Base-by-base conservation (phyloP, 2,888 invertebrate genomes). In the Papilio protenor region DNA sequence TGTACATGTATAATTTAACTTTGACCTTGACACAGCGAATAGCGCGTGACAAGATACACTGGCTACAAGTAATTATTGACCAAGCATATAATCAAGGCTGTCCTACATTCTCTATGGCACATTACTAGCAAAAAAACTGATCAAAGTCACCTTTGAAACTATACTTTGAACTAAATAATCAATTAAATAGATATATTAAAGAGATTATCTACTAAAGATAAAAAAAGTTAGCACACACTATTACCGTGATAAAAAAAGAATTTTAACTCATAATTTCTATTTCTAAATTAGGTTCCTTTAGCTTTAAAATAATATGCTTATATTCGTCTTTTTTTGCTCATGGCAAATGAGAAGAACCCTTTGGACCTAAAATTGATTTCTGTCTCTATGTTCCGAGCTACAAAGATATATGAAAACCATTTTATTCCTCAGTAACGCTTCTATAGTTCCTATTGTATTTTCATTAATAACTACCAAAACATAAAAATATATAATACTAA, bases 101-200 rank as follows among this genome's bases (percentile, higher is more conserved):
- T n/a, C 66, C 66, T 21, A 45, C 66, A 40, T 40, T 66, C 66
- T 69, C 66, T 69, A n/a, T 40, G 66, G 66, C n/a, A 33, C 16
- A 3, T 23, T 12, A 27, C 61, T 5, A 16, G 61, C 61, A 61
- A 61, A n/a, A 55, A 6, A 12, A 59, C 2, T 23, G 57, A 10
- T 57, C 21, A 55, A n/a, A 55, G n/a, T 55, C n/a, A 55, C n/a
- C 55, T 55, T 55, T 21, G n/a, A 55, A 1, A n/a, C 16, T 55
- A 40, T 8, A 40, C 40, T 40, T 40, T 40, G 40, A n/a, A 55
- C 8, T 55, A n/a, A 55, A 5, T 55, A 55, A 55, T 55, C 55
- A 55, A n/a, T 21, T 1, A 6, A 55, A 55, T 55, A 40, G 40
- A 6, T 2, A n/a, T n/a, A n/a, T n/a, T 55, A n/a, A 55, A 6